These are phyloP conservation scores for Mustela lutreola DNA, from an alignment of 2,113 vertebrate species.

Conservation along the genomic window DNA sequence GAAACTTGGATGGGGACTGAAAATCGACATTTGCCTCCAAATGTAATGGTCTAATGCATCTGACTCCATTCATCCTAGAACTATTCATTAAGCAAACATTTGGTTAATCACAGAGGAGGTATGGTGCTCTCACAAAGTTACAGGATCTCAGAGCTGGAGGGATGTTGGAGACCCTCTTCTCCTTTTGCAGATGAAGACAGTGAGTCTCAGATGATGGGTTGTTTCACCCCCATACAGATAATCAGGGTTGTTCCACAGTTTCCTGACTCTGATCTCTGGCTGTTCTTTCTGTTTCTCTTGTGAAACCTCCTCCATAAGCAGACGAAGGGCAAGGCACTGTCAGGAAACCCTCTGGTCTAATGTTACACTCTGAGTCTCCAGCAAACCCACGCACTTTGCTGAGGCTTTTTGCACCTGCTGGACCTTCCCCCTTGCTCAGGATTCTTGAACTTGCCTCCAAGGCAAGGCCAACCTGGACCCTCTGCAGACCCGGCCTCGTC, in stretches of 20 bases:
- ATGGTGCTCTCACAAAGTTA: not conserved
- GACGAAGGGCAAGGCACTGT: not conserved
- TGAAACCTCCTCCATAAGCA: not conserved
- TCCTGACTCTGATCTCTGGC: not conserved
- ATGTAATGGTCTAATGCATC: no score
- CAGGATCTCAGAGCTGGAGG: not conserved
- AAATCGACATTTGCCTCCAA: not conserved
- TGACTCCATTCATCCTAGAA: not conserved
- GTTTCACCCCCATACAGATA: not conserved
- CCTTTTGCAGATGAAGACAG: not conserved
- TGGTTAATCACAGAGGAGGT: not conserved
- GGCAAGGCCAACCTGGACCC: not conserved
- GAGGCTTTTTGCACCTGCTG: no score
- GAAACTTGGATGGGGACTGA: not conserved
- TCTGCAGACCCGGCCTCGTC: not conserved
- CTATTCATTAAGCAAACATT: not conserved
- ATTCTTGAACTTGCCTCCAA: not conserved
- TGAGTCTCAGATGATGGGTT: not conserved
- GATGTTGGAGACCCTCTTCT: not conserved
- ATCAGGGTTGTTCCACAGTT: not conserved
- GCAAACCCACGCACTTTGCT: not conserved
- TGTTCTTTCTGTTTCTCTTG: not conserved
- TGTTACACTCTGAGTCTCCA: not conserved
- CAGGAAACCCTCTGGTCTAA: not conserved
- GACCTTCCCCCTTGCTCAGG: not conserved